A percentile compares a stretch with the other conserved stretches of the same genome.
Conservation (phyloP, 2,113 vertebrate species). For the Entomyzon cyanotis region DNA sequence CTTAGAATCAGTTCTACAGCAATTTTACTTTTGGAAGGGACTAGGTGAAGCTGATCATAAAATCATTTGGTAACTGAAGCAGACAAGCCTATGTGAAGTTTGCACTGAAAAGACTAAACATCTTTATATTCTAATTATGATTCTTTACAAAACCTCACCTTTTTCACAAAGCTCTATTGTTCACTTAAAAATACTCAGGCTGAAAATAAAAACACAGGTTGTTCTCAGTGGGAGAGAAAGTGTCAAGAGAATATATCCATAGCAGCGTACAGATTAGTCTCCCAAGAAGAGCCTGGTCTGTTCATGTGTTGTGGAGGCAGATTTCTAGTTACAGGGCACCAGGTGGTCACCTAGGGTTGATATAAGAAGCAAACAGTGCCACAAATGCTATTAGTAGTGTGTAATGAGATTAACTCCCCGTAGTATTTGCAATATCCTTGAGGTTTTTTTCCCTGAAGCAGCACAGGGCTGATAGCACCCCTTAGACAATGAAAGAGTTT, state of each 20-base stretch:
- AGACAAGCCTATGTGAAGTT: not conserved
- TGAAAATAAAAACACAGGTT: not conserved
- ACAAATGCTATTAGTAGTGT: constrained; percentile 35
- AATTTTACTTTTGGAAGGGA: not conserved
- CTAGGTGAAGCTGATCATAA: not conserved
- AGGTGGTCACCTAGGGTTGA: constrained; percentile 37
- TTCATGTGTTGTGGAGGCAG: not conserved
- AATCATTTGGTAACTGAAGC: not conserved
- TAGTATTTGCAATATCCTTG: constrained; percentile 21
- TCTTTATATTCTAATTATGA: not conserved
- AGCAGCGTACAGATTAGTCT: constrained; percentile 6
- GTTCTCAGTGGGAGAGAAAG: constrained; percentile 15
- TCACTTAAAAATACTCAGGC: not conserved
- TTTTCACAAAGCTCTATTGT: not conserved
- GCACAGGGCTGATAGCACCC: not conserved
- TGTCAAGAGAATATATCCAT: not conserved
- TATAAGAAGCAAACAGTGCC: constrained; percentile 31
- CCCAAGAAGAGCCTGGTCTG: not conserved
- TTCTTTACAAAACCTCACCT: fast-evolving
- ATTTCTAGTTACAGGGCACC: constrained; percentile 11
- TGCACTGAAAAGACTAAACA: not conserved
- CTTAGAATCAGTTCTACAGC: not conserved
- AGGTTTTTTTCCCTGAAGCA: not conserved
- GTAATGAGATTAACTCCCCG: constrained; percentile 57
- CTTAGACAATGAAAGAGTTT: constrained; percentile 30